These are phyloP conservation scores for Anser brachyrhynchus DNA, from an alignment of 2,113 vertebrate species.

Conservation along the genomic window DNA sequence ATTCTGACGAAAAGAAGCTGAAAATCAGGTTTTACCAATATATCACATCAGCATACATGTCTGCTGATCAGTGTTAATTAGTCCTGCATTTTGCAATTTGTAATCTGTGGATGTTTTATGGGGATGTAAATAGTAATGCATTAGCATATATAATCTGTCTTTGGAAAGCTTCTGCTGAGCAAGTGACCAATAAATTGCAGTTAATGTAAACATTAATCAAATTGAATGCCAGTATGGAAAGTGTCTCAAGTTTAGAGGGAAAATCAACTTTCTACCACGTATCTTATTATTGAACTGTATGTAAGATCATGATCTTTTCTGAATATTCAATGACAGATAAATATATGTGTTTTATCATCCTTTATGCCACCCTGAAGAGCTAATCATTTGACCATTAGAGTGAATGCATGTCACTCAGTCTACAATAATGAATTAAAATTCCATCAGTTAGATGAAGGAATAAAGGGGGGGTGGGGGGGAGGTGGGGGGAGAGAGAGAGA, in stretches of 20 bases:
- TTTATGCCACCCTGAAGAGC: neutral
- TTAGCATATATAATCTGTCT: conserved; percentile 44
- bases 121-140: conserved; percentile 49
- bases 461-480: neutral
- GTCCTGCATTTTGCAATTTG: conserved; percentile 64
- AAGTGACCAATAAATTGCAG: conserved; percentile 72
- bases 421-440: neutral
- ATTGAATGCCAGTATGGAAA: conserved; percentile 29
- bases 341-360: neutral
- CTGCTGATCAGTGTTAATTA: conserved; percentile 73
- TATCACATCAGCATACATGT: conserved; percentile 26
- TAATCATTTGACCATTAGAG: neutral
- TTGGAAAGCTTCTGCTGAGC: conserved; percentile 67
- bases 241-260: neutral
- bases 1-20: conserved; percentile 41
- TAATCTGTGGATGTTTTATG: conserved; percentile 64
- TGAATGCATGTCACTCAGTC: neutral
- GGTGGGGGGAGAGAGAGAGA: neutral
- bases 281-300: conserved; percentile 47
- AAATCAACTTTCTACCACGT: neutral
- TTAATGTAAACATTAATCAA: conserved; percentile 74
- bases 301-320: conserved; percentile 15
- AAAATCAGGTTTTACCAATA: conserved; percentile 57
- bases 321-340: conserved; percentile 23
- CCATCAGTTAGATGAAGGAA: neutral